Conservation (phyloP, 2,113 vertebrate genomes). For the Austrofundulus limnaeus region DNA sequence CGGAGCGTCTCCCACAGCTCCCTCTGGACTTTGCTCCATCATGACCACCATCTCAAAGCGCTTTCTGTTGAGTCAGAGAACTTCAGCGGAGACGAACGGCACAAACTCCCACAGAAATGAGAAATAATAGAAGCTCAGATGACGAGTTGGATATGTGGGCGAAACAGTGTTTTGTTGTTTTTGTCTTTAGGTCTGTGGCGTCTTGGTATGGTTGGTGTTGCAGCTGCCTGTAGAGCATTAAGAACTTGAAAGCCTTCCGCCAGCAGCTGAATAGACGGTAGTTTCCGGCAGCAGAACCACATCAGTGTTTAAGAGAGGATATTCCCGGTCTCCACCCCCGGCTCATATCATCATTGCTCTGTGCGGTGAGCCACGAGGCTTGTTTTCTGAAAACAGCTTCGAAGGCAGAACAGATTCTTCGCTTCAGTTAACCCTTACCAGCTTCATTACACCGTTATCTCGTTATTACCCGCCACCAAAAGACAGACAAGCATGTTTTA, state of each 20-base stretch:
- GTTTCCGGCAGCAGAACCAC: slow-evolving; percentile 19
- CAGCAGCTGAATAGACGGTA: slow-evolving; percentile 24
- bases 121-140: slow-evolving; percentile 12
- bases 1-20: slow-evolving; percentile 4
- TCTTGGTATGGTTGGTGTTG: slow-evolving; percentile 41
- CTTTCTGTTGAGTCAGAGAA: slow-evolving; percentile 4
- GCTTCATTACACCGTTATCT: neutral
- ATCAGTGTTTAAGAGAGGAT: slow-evolving; percentile 35
- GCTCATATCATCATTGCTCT: slow-evolving; percentile 23
- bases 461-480: no score
- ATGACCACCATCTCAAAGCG: neutral
- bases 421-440: neutral
- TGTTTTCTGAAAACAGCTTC: slow-evolving; percentile 3
- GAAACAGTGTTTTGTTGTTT: slow-evolving; percentile 16
- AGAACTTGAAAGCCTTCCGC: slow-evolving; percentile 5
- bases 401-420: neutral
- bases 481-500: no score
- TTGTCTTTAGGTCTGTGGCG: slow-evolving; percentile 19
- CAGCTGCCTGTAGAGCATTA: slow-evolving; percentile 20
- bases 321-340: neutral
- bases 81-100: neutral
- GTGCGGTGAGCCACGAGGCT: slow-evolving; percentile 7
- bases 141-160: slow-evolving; percentile 21
- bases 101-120: slow-evolving; percentile 4
- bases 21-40: neutral